Base-by-base conservation (phyloP, 2,888 invertebrate species). In the Acrobasis suavella region DNA sequence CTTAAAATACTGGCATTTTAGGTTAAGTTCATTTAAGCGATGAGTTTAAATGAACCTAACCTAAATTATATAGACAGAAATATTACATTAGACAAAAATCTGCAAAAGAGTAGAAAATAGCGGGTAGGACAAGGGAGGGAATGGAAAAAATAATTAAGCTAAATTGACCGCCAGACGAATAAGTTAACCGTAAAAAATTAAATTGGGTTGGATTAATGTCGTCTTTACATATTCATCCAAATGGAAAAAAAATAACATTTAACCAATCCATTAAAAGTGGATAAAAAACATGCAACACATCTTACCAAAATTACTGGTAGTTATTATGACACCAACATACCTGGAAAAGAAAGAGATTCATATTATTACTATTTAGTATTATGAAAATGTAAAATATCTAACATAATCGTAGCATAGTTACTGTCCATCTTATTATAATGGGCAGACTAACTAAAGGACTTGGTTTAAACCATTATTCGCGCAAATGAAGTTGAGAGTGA, bases 131-230 rank as follows among this genome's bases (percentile, higher is more conserved):
- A 56, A 16, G 56, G 39, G 10, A 54, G 54, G 56, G 39, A 32
- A 16, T 56, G 46, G 46, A 46, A 46, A 46, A n/a, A 46, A 9
- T 56, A 16, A 38, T 56, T 42, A 56, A 56, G 38, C n/a, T 39
- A n/a, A 39, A 39, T 62, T 50, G 39, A 42, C 56, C 50, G 46
- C 14, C 15, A 16, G 22, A 52, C 17, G 8, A 32, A 32, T 12
- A 52, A 32, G 52, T 63, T 42, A n/a, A 22, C 59, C 32, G 52
- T 32, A 12, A 10, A 52, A 52, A 22, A 22, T 52, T 22, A 3
- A 3, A 3, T 22, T 22, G 22, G 22, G 32, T 52, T 12, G n/a
- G 52, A 52, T 52, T 52, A 52, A 51, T 17, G 52, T 52, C 46
- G 14, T 46, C 46, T 46, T 14, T 46, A 46, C 46, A 46, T 46